phyloP scores from a whole-genome alignment of 2,888 invertebrate species.

The Subacronicta megacephala region DNA sequence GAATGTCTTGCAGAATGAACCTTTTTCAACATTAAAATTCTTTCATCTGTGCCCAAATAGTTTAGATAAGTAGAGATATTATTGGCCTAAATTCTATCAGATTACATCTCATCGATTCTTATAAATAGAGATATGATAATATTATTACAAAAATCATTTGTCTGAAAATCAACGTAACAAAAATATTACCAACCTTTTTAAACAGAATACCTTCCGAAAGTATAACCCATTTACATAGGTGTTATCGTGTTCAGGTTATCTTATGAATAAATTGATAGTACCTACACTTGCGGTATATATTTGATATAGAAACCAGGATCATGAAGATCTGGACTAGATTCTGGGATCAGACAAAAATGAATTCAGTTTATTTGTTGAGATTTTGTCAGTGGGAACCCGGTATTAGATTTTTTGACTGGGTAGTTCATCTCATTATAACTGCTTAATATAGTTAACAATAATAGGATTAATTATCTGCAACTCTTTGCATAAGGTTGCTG shows the following conservation, averaged over 20 bases:
- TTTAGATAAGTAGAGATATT: constrained; percentile 28
- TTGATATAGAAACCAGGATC: no score
- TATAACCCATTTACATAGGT: constrained; percentile 14
- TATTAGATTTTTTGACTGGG: no score
- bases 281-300: not conserved
- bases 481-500: no score
- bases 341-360: no score
- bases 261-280: not conserved
- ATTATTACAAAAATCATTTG: constrained; percentile 9
- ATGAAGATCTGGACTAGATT: no score
- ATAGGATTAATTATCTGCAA: no score
- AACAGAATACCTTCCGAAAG: not conserved
- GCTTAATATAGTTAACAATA: no score
- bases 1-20: constrained; percentile 43
- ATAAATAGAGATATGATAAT: constrained; percentile 2
- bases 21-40: constrained; percentile 31
- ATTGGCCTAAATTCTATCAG: no score
- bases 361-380: no score
- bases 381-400: no score
- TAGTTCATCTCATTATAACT: no score
- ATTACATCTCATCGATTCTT: no score
- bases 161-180: not conserved
- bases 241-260: constrained; percentile 6
- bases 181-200: not conserved
- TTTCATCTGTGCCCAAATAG: constrained; percentile 47